Percentiles rank a stretch among this genome's conserved stretches.
phyloP scores from a whole-genome alignment of 2,113 vertebrate genomes.

The Mus spicilegus region DNA sequence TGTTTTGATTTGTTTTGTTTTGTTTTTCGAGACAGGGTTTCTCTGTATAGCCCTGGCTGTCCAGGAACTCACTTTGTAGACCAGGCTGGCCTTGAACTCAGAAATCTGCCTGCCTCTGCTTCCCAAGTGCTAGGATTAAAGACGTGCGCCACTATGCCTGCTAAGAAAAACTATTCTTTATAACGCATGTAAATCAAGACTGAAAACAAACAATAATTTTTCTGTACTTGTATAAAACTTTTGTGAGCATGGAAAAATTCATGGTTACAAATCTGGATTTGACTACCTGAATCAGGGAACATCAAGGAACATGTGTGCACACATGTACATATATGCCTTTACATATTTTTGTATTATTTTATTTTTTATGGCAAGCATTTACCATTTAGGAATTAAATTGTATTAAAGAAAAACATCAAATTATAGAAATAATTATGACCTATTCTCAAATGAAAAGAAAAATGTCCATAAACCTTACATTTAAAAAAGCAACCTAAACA shows the following conservation, averaged over 20 bases:
- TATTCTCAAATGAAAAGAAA: conserved; percentile 27
- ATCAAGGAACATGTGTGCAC: background rate
- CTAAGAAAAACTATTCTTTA: background rate
- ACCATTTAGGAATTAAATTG: background rate
- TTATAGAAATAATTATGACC: background rate
- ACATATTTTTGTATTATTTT: background rate
- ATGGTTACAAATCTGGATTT: background rate
- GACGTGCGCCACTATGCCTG: too few relatives aligned
- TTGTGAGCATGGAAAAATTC: background rate
- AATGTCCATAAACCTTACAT: background rate
- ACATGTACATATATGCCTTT: background rate
- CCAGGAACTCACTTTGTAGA: too few relatives aligned
- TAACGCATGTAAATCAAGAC: background rate
- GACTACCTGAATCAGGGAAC: background rate
- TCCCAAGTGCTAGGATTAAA: too few relatives aligned
- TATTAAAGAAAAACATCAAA: conserved; percentile 24
- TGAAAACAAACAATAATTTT: background rate
- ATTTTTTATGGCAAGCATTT: background rate
- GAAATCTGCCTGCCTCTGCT: too few relatives aligned
- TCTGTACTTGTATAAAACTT: background rate
- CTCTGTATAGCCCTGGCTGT: too few relatives aligned
- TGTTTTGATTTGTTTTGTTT: background rate
- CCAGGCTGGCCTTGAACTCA: too few relatives aligned
- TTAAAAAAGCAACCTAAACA: background rate
- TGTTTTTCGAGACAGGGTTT: too few relatives aligned